Percentiles rank a stretch among this genome's conserved stretches.
phyloP scores from a whole-genome alignment of 2,888 invertebrate genomes.

The Capitulum mitella region DNA sequence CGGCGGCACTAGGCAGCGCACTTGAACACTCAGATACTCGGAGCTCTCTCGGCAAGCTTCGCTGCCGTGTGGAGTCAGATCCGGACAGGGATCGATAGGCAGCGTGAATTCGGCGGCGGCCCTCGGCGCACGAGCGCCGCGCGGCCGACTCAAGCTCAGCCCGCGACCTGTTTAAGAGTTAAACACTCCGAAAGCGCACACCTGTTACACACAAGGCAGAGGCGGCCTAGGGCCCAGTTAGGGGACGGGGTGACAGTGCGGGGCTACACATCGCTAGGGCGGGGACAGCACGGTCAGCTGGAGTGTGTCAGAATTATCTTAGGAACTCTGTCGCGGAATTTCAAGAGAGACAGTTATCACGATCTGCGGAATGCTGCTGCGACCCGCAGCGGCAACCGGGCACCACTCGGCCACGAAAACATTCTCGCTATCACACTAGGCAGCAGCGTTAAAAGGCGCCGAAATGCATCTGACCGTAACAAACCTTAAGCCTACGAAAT shows the following conservation, averaged over 20 bases:
- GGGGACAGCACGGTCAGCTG: background rate
- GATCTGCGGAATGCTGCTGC: background rate
- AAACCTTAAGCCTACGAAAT: background rate
- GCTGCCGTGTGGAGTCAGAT: too few species aligned
- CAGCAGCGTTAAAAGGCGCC: background rate
- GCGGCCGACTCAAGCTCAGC: background rate
- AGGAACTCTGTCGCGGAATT: constrained; percentile 15
- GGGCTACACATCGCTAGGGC: background rate
- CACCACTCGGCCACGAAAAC: background rate
- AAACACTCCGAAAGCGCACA: constrained; percentile 3
- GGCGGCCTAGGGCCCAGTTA: background rate
- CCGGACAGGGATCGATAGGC: too few species aligned
- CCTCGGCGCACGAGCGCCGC: background rate
- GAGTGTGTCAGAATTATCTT: constrained; percentile 14
- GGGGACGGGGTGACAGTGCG: background rate
- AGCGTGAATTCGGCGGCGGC: too few species aligned
- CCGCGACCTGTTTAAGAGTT: background rate
- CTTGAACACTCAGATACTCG: too few species aligned
- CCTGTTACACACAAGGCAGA: background rate
- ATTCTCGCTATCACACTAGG: background rate
- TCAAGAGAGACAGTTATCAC: constrained; percentile 2
- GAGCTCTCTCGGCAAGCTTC: too few species aligned
- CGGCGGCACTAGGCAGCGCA: too few species aligned
- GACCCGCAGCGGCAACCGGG: background rate
- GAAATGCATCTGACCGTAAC: background rate